A percentile compares a stretch with the other conserved stretches of the same genome.
Conservation (phyloP, 2,888 invertebrate species). For the Stenurella melanura region DNA sequence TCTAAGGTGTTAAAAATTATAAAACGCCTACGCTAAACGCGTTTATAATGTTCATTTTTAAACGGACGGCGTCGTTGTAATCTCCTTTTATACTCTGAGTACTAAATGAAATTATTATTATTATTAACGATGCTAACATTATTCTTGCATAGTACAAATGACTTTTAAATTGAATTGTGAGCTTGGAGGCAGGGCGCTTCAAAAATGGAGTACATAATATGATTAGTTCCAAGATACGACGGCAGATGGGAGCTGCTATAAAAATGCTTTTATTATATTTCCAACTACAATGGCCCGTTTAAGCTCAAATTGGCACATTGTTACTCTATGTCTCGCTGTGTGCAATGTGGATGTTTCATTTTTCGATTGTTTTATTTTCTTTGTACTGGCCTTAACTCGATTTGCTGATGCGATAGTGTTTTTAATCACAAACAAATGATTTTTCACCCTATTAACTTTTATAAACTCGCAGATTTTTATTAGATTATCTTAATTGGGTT, state of each 20-base stretch:
- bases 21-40: conserved; percentile 65
- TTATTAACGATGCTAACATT: conserved; percentile 73
- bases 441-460: conserved; percentile 53
- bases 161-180: conserved; percentile 81
- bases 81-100: conserved; percentile 71
- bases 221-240: conserved; percentile 77
- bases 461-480: conserved; percentile 37
- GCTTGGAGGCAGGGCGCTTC: conserved; percentile 72
- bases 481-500: conserved; percentile 35
- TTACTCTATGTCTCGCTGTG: conserved; percentile 59
- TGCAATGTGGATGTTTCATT: conserved; percentile 49
- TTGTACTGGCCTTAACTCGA: conserved; percentile 64
- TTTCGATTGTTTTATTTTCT: conserved; percentile 67
- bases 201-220: conserved; percentile 82
- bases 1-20: conserved; percentile 67
- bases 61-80: conserved; percentile 65
- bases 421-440: conserved; percentile 66
- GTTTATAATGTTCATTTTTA: conserved; percentile 67
- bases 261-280: conserved; percentile 71
- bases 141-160: conserved; percentile 77
- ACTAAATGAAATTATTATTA: conserved; percentile 71
- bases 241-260: conserved; percentile 73
- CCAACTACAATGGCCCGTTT: conserved; percentile 70
- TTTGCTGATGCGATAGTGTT: conserved; percentile 66
- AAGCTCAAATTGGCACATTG: conserved; percentile 72